Conservation (phyloP, 1,140 invertebrate genomes). For the Galendromus occidentalis region DNA sequence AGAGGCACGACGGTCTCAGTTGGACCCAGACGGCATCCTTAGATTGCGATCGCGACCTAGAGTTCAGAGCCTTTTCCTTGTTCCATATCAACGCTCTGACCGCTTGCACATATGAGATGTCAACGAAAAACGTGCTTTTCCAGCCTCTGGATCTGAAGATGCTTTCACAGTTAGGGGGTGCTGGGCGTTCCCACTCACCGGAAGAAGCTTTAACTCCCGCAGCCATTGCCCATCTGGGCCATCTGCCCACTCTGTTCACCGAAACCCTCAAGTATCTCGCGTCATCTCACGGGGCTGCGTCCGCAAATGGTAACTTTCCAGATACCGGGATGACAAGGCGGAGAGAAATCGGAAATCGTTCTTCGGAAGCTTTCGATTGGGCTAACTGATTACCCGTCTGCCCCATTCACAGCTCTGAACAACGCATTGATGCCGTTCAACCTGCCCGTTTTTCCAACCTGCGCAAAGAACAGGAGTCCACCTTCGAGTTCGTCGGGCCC, state of each 20-base stretch:
- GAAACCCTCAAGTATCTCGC: constrained; percentile 23
- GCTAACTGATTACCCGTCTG: too few species aligned
- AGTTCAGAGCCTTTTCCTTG: too few species aligned
- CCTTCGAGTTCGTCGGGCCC: not conserved
- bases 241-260: constrained; percentile 18
- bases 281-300: constrained; percentile 14
- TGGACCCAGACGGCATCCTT: too few species aligned
- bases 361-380: too few species aligned
- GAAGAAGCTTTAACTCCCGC: not conserved
- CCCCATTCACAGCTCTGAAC: not conserved
- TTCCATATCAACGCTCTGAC: too few species aligned
- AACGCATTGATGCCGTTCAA: constrained; percentile 3
- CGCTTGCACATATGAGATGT: too few species aligned
- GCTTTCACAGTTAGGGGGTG: not conserved
- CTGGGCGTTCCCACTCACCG: not conserved
- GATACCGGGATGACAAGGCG: too few species aligned
- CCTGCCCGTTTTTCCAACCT: not conserved
- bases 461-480: not conserved
- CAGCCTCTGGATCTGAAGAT: constrained; percentile 10
- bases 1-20: too few species aligned
- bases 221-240: constrained; percentile 12
- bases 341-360: too few species aligned
- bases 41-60: too few species aligned
- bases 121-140: not conserved
- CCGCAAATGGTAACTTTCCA: too few species aligned